A percentile compares a stretch with the other conserved stretches of the same genome.
Evolutionary conservation across 92 coral and sea anemone genomes (phyloP).

Genomic region (Metridium senile): DNA sequence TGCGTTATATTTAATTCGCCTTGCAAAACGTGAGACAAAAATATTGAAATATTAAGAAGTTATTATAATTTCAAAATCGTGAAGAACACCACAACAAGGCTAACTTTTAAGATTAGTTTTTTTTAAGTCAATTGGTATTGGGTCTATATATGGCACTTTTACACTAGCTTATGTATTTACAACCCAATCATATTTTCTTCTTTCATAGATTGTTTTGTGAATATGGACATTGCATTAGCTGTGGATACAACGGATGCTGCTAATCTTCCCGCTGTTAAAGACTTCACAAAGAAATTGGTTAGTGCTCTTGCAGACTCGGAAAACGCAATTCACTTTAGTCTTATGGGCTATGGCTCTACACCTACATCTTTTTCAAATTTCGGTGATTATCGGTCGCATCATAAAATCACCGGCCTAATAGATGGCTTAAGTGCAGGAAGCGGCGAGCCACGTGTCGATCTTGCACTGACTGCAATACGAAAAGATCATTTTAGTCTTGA

Average conservation of each 20-base stretch:
- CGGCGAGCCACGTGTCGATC: constrained; percentile 19
- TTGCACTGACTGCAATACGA: constrained; percentile 16
- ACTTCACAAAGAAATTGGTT: constrained; percentile 35
- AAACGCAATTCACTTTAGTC: constrained; percentile 51
- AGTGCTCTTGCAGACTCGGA: constrained; percentile 55
- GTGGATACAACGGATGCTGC: constrained; percentile 35
- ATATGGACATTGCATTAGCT: constrained; percentile 57
- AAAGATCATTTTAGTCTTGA: constrained; percentile 35
- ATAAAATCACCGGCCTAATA: background rate
- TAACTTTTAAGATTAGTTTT: too few relatives aligned
- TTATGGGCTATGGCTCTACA: constrained; percentile 31
- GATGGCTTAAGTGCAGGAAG: constrained; percentile 5
- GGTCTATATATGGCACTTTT: too few relatives aligned
- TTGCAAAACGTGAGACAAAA: too few relatives aligned
- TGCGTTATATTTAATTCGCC: too few relatives aligned
- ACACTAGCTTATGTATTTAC: background rate
- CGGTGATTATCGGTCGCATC: constrained; percentile 19
- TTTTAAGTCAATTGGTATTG: too few relatives aligned
- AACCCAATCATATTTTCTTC: background rate
- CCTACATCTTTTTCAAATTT: constrained; percentile 24
- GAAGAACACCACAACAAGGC: too few relatives aligned
- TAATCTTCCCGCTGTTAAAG: constrained; percentile 30
- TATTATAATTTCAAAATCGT: too few relatives aligned
- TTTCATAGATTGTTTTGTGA: constrained; percentile 50
- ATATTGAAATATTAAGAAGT: too few relatives aligned